These are phyloP conservation scores for Mimas tiliae DNA, from an alignment of 2,888 invertebrate genomes.

Conservation along the genomic window DNA sequence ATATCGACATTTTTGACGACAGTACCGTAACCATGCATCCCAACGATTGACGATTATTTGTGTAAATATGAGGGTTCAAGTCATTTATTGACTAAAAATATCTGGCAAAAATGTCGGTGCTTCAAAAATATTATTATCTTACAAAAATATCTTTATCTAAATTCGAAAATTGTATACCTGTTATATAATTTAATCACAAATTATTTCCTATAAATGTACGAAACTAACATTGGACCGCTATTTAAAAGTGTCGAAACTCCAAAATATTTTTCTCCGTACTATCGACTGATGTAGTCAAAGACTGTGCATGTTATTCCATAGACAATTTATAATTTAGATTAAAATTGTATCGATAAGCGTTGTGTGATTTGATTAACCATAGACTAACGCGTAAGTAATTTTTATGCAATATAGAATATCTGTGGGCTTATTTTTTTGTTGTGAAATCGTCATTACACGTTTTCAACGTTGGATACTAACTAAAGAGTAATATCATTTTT, in stretches of 20 bases:
- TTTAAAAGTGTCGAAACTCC: slow-evolving; percentile 28
- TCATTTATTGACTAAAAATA: slow-evolving; percentile 17
- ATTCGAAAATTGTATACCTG: slow-evolving; percentile 2
- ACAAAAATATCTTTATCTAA: background rate
- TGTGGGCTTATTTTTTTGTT: slow-evolving; percentile 2
- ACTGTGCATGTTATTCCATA: slow-evolving; percentile 63
- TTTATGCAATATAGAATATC: slow-evolving; percentile 31
- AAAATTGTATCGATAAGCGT: slow-evolving; percentile 54
- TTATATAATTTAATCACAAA: slow-evolving; percentile 13
- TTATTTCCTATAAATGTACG: slow-evolving; percentile 35
- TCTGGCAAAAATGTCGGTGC: slow-evolving; percentile 18
- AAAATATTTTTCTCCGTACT: slow-evolving; percentile 43
- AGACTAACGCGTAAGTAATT: slow-evolving; percentile 46
- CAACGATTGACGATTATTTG: slow-evolving; percentile 23
- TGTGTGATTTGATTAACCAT: slow-evolving; percentile 68
- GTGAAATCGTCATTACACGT: slow-evolving; percentile 16
- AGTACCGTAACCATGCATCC: slow-evolving; percentile 7
- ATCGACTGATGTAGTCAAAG: slow-evolving; percentile 59
- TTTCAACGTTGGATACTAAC: slow-evolving; percentile 1
- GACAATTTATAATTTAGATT: slow-evolving; percentile 51
- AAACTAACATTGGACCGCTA: slow-evolving; percentile 32
- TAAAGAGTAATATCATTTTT: background rate
- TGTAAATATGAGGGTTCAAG: slow-evolving; percentile 17
- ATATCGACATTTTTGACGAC: slow-evolving; percentile 35
- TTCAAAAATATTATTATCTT: slow-evolving; percentile 14